Evolutionary conservation across 2,113 vertebrate genomes (phyloP).

Genomic region (Ameiurus melas): DNA sequence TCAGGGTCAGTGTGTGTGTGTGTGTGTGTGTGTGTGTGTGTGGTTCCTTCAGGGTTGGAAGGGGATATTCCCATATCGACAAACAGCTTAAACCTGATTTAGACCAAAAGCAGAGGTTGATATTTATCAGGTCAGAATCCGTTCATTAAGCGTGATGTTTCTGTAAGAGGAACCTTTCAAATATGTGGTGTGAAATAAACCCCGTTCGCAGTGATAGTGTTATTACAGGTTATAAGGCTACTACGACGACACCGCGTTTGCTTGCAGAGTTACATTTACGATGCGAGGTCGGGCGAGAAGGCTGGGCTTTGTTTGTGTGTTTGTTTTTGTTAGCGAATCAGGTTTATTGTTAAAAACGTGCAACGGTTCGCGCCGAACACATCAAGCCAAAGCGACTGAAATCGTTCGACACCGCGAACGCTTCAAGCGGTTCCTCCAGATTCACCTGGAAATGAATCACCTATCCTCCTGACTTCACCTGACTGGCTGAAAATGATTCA

Average conservation of each 20-base stretch:
- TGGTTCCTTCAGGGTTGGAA: background rate
- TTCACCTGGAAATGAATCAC: too few species aligned
- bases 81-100: slow-evolving; percentile 4
- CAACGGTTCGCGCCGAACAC: too few species aligned
- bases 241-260: background rate
- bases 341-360: too few species aligned
- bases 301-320: background rate
- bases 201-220: background rate
- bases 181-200: background rate
- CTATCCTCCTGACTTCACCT: too few species aligned
- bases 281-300: background rate
- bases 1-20: slow-evolving; percentile 38
- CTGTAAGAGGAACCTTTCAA: background rate
- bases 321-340: background rate
- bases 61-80: background rate
- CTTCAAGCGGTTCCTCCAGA: too few species aligned
- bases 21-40: slow-evolving; percentile 21
- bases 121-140: background rate
- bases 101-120: background rate
- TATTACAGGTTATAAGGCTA: background rate
- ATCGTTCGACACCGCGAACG: too few species aligned
- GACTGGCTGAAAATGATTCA: too few species aligned
- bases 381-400: too few species aligned
- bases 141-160: background rate
- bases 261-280: too few species aligned